These are phyloP conservation scores for Sabatieria punctata DNA, from an alignment of 2,888 invertebrate species.

Conservation along the genomic window DNA sequence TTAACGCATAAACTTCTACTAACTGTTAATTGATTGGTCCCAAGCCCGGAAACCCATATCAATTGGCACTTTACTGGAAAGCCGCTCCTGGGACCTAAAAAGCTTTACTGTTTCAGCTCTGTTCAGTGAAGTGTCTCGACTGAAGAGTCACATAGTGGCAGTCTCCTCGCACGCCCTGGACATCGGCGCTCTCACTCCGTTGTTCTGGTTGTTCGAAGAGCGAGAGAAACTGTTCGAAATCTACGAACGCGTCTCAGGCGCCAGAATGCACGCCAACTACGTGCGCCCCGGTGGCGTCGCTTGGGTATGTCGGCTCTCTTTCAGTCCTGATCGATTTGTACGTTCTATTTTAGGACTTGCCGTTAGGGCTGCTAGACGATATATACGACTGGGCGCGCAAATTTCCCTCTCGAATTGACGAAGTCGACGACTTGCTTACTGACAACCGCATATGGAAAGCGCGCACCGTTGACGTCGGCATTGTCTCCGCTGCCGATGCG, in stretches of 20 bases:
- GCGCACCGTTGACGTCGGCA: conserved; percentile 72
- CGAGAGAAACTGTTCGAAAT: conserved; percentile 70
- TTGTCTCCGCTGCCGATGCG: conserved; percentile 77
- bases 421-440: conserved; percentile 82
- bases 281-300: conserved; percentile 87
- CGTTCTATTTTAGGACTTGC: conserved; percentile 68
- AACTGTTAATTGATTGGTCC: too few species aligned
- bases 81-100: too few species aligned
- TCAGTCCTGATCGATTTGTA: too few species aligned
- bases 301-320: too few species aligned
- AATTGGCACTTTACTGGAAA: too few species aligned
- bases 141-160: conserved; percentile 93
- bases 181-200: conserved; percentile 88
- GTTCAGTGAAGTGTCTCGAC: conserved; percentile 83
- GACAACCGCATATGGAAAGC: conserved; percentile 83
- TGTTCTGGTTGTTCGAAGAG: conserved; percentile 96
- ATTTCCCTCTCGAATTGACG: conserved; percentile 78
- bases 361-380: conserved; percentile 86
- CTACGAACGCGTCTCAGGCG: conserved; percentile 91
- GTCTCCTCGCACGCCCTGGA: conserved; percentile 90
- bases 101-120: conserved; percentile 49
- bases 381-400: conserved; percentile 75
- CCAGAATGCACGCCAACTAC: conserved; percentile 97
- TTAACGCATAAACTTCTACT: too few species aligned
- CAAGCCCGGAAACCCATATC: too few species aligned